Base-by-base conservation (phyloP, 2,113 vertebrate genomes). In the Corynorhinus townsendii region DNA sequence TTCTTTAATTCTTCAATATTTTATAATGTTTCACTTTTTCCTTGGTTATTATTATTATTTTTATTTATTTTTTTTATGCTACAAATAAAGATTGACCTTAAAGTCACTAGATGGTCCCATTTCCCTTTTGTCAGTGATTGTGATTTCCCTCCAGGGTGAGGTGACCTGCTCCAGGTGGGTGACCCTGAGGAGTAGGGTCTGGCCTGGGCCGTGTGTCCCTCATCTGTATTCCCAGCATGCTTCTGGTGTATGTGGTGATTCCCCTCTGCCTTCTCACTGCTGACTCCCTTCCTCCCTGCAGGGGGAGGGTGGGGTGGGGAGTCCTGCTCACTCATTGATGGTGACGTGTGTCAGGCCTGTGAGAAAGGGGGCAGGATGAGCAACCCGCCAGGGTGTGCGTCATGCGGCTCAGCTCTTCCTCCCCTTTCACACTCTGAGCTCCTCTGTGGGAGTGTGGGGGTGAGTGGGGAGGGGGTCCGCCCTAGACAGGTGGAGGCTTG, bases 371-470 rank as follows among this genome's bases (percentile, higher is more conserved):
- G 0, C 30, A 40, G 73, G 45, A 30, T 3, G 16, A 62, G 10
- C 15, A 0, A 19, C 1, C 12, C 0, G 0, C 49, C 54, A 40
- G 7, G 22, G 56, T 49, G 72, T 20, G 77, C 47, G 66, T 64
- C 45, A 7, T 7, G 0, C 5, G 33, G 35, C 59, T 52, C 84
- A 14, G 47, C 19, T 52, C 40, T 33, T 30, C 45, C 38, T 64
- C 26, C 45, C 20, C 26, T 40, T 10, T n/a, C 22, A 11, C 0
- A 1, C 24, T 83, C 28, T 5, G 17, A 54, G 30, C 43, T 80
- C 33, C 26, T 45, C 8, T 11, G 54, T 35, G 76, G 11, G 47
- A n/a, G 49, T 20, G 24, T 38, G 45, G 33, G 30, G 3, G 28
- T 7, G 20, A 2, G 3, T 7, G 12, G 26, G 16, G 5, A 19